phyloP scores from a whole-genome alignment of 2,113 vertebrate species.

The Trichomycterus rosablanca region DNA sequence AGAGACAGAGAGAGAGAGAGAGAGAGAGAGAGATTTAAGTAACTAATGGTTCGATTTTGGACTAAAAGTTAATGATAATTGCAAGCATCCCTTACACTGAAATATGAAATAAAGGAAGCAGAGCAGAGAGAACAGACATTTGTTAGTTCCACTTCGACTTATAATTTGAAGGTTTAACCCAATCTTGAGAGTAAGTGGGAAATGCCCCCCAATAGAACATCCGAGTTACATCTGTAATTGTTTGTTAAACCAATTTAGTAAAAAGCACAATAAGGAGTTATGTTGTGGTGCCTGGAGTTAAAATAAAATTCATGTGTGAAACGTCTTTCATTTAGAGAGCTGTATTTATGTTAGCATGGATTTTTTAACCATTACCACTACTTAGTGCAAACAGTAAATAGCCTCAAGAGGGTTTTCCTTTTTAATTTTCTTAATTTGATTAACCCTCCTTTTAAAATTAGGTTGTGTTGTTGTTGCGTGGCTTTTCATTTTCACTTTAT shows the following conservation, averaged over 20 bases:
- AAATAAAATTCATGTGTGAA: background rate
- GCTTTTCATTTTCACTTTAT: background rate
- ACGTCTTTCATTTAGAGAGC: background rate
- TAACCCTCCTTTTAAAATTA: background rate
- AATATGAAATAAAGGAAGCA: constrained; percentile 39
- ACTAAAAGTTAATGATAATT: constrained; percentile 45
- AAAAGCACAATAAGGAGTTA: too few species aligned
- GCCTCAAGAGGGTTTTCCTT: background rate
- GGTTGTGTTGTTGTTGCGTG: background rate
- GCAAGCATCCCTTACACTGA: constrained; percentile 41
- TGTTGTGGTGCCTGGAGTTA: too few species aligned
- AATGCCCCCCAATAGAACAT: too few species aligned
- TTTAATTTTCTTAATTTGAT: background rate
- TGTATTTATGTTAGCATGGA: constrained; percentile 1
- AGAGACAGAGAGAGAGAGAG: constrained; percentile 14
- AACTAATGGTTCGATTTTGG: constrained; percentile 40
- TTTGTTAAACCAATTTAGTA: too few species aligned
- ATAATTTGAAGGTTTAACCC: background rate
- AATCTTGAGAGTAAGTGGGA: too few species aligned
- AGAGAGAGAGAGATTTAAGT: constrained; percentile 51
- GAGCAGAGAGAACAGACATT: background rate
- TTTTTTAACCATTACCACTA: constrained; percentile 11
- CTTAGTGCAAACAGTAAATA: background rate
- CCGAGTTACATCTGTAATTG: too few species aligned
- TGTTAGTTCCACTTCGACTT: constrained; percentile 1